A percentile compares a stretch with the other conserved stretches of the same genome.
Conservation (phyloP, 2,113 vertebrate species). For the Kryptolebias marmoratus region DNA sequence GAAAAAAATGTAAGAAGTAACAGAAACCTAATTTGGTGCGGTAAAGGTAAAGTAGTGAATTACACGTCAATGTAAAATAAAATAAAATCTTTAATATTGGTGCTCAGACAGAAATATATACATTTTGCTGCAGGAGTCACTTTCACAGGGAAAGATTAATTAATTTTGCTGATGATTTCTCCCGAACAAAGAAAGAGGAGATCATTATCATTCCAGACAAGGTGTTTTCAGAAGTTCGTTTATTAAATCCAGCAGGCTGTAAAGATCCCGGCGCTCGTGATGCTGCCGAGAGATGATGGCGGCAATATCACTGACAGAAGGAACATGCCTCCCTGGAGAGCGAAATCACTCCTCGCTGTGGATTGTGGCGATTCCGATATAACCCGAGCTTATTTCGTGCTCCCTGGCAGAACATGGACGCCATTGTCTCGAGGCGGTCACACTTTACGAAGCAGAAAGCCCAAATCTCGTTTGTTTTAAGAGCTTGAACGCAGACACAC, state of each 20-base stretch:
- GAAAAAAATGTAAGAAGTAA: no score
- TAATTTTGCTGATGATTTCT: slow-evolving; percentile 30
- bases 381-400: slow-evolving; percentile 61
- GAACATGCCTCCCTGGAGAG: slow-evolving; percentile 47
- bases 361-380: slow-evolving; percentile 58
- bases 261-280: slow-evolving; percentile 32
- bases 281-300: slow-evolving; percentile 44
- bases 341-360: slow-evolving; percentile 61
- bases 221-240: slow-evolving; percentile 44
- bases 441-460: slow-evolving; percentile 59
- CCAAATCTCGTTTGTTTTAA: slow-evolving; percentile 71
- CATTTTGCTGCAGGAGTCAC: no score
- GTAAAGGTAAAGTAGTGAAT: neutral
- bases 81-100: no score
- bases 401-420: slow-evolving; percentile 42
- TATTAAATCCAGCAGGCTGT: slow-evolving; percentile 46
- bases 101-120: no score
- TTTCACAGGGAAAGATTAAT: slow-evolving; percentile 10
- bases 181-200: slow-evolving; percentile 49
- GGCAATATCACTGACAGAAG: slow-evolving; percentile 57
- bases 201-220: slow-evolving; percentile 39
- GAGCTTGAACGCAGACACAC: slow-evolving; percentile 59
- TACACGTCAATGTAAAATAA: no score
- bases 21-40: no score
- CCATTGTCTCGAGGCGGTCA: slow-evolving; percentile 50